Evolutionary conservation across 2,797 vertebrate species (phyloP).

Genomic region (Sebastes itinus): DNA sequence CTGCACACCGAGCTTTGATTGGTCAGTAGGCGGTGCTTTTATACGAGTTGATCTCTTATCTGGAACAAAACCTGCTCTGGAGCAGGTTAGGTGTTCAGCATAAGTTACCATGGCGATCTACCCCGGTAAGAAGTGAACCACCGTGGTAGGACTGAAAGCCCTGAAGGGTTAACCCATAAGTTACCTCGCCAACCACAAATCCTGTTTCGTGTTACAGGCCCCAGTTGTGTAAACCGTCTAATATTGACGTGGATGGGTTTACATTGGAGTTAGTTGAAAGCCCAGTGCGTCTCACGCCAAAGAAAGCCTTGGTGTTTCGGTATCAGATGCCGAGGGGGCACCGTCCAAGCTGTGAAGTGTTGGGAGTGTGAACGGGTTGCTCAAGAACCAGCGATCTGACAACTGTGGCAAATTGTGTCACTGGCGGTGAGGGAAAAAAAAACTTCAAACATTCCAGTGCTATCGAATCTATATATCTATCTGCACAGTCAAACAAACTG

Average conservation of each 20-base stretch:
- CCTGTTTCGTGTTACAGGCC: not conserved
- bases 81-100: not conserved
- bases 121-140: not conserved
- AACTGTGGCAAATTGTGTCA: not conserved
- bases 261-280: too few relatives aligned
- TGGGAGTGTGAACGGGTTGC: too few relatives aligned
- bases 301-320: too few relatives aligned
- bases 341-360: too few relatives aligned
- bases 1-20: too few relatives aligned
- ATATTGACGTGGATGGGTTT: too few relatives aligned
- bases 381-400: not conserved
- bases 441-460: not conserved
- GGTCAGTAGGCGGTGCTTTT: too few relatives aligned
- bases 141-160: not conserved
- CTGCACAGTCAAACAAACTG: not conserved
- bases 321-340: too few relatives aligned
- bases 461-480: not conserved
- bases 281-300: too few relatives aligned
- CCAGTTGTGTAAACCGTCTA: not conserved
- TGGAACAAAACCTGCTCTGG: too few relatives aligned
- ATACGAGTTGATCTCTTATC: too few relatives aligned
- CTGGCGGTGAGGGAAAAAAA: not conserved
- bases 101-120: not conserved
- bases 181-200: not conserved
- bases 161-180: not conserved